Base-by-base conservation (phyloP, 2,888 invertebrate species). In the Ashinkailepas kermadecensis region DNA sequence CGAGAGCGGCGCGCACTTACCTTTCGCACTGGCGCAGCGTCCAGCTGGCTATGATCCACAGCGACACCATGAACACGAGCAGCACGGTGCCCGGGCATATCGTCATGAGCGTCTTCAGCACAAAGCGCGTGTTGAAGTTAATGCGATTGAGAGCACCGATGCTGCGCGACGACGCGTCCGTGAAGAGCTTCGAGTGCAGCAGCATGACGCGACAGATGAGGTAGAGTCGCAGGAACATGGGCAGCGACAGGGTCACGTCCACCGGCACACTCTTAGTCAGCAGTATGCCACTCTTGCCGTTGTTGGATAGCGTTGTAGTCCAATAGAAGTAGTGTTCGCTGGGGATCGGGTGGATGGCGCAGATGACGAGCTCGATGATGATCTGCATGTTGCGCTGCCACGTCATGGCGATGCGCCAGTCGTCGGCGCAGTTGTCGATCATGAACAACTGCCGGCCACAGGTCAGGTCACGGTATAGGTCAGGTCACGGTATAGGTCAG, bases 21-120 rank as follows among this genome's bases (percentile, higher is more conserved):
- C 99, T 94, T 91, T 99, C 99, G 88, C 99, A 99, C 86, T 98
- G 96, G 85, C 99, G 92, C 86, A 99, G 90, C 84, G 97, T 97
- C 99, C 99, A 99, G 87, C 97, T 97, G 85, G 99, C 99, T 86
- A 99, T 97, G 88, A 99, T 96, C 99, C 99, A 99, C 84, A 99
- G 90, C 13, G 98, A 97, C 85, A 99, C 96, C 95, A 99, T 99
- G 91, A 99, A 98, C 85, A 99, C 98, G 87, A 99, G 91, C 86
- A 99, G 92, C 86, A 99, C 98, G 84, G 83, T 93, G 98, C 89
- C 93, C 82, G 99, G 99, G 89, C 99, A 99, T 88, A 99, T 98
- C 88, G 99, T 99, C 99, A 99, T 99, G 86, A 99, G 91, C 84
- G 99, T 99, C 90, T 97, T 97, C 87, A 97, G 91, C 87, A 97